Percentiles rank a stretch among this genome's conserved stretches.
phyloP scores from a whole-genome alignment of 2,113 vertebrate species.

The Oreochromis niloticus region DNA sequence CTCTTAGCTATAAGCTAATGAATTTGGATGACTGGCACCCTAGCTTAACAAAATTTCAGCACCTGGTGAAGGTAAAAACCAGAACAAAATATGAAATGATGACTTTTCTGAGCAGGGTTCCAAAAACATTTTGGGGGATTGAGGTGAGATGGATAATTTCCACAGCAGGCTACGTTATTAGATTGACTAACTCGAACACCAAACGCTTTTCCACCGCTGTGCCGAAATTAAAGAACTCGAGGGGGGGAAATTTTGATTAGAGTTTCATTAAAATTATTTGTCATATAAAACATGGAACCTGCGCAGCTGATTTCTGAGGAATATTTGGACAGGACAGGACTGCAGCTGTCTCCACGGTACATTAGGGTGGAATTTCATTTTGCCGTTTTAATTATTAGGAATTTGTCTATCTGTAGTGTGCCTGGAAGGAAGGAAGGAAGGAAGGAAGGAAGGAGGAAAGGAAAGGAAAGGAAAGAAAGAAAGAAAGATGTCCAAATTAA shows the following conservation, averaged over 20 bases:
- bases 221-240: not conserved
- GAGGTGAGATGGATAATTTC: slow-evolving; percentile 2
- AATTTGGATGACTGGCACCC: not conserved
- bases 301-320: not conserved
- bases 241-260: slow-evolving; percentile 3
- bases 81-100: not conserved
- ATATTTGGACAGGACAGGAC: not conserved
- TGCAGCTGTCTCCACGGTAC: not conserved
- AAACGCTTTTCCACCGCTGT: not conserved
- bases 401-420: not conserved
- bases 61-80: not conserved
- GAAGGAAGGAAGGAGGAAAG: not conserved
- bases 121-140: not conserved
- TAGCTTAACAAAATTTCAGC: not conserved
- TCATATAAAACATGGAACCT: slow-evolving; percentile 5
- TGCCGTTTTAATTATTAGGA: not conserved
- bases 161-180: not conserved
- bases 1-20: not conserved
- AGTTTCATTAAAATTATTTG: slow-evolving; percentile 26
- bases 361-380: not conserved
- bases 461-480: not conserved
- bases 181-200: not conserved
- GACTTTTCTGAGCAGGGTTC: not conserved
- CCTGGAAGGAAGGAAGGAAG: not conserved
- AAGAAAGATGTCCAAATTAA: not conserved